Evolutionary conservation across 1,140 invertebrate species (phyloP).

Genomic region (Macrocentrus cingulum): DNA sequence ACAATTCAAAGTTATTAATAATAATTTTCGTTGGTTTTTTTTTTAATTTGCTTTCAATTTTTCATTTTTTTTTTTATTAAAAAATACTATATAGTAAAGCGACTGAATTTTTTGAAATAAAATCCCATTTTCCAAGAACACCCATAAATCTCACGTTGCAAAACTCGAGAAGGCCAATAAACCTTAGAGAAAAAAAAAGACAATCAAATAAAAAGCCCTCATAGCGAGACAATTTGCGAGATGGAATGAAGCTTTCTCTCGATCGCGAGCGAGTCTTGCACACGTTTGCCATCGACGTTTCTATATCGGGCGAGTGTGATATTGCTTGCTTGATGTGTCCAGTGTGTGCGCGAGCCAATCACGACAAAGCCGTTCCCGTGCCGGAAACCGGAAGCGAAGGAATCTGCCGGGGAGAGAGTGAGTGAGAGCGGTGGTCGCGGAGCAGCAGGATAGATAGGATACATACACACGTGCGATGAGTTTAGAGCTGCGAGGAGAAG

Average conservation of each 20-base stretch:
- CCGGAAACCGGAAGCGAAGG: conserved; percentile 58
- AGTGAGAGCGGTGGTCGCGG: conserved; percentile 2
- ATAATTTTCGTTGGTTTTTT: too few species aligned
- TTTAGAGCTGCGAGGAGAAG: neutral
- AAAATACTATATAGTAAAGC: too few species aligned
- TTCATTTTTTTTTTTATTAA: too few species aligned
- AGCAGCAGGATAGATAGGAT: neutral
- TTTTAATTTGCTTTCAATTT: too few species aligned
- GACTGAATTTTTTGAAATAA: too few species aligned
- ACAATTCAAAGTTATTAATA: too few species aligned
- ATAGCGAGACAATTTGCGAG: neutral
- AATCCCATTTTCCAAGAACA: too few species aligned
- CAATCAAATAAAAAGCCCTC: too few species aligned
- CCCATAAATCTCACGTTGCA: too few species aligned
- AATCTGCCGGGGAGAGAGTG: conserved; percentile 44
- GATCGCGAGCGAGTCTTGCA: neutral
- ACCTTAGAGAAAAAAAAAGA: too few species aligned
- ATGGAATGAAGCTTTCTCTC: neutral
- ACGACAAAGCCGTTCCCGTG: conserved; percentile 42
- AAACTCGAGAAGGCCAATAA: too few species aligned
- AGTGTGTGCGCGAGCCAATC: conserved; percentile 41
- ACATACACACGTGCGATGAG: conserved; percentile 2
- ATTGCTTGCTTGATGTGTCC: conserved; percentile 35
- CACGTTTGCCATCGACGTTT: conserved; percentile 21
- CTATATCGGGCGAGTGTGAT: conserved; percentile 38